These are phyloP conservation scores for Carposina sasakii DNA, from an alignment of 1,140 invertebrate genomes.

Conservation along the genomic window DNA sequence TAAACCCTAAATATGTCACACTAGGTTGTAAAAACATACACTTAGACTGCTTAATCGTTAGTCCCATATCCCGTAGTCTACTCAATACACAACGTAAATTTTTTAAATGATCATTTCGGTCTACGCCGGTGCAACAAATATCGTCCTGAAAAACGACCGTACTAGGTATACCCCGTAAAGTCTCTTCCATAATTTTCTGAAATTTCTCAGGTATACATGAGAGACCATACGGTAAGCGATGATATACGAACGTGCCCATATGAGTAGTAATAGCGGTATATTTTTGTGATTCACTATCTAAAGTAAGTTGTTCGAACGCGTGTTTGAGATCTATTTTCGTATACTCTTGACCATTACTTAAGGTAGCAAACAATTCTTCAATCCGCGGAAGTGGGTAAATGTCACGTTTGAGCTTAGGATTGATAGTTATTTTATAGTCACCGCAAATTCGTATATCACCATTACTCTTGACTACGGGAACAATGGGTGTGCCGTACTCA, in stretches of 20 bases:
- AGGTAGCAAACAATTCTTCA: slow-evolving; percentile 35
- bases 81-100: slow-evolving; percentile 9
- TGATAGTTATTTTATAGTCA: slow-evolving; percentile 56
- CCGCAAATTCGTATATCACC: slow-evolving; percentile 32
- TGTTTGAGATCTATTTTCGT: slow-evolving; percentile 38
- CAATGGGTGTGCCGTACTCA: slow-evolving; percentile 11
- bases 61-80: neutral
- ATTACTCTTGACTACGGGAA: slow-evolving; percentile 22
- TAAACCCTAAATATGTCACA: slow-evolving; percentile 24
- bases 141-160: too few species aligned
- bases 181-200: slow-evolving; percentile 45
- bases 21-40: slow-evolving; percentile 8
- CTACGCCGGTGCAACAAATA: too few species aligned
- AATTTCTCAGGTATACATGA: slow-evolving; percentile 37
- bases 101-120: neutral
- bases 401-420: slow-evolving; percentile 32
- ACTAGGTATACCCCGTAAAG: neutral
- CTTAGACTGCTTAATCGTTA: neutral
- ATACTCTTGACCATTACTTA: slow-evolving; percentile 33
- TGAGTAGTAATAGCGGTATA: slow-evolving; percentile 30
- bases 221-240: slow-evolving; percentile 26
- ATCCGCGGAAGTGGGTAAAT: slow-evolving; percentile 43
- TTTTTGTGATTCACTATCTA: slow-evolving; percentile 34
- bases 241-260: slow-evolving; percentile 24
- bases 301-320: slow-evolving; percentile 41